Evolutionary conservation across 2,888 invertebrate species (phyloP).

Genomic region (Shargacucullia verbasci): DNA sequence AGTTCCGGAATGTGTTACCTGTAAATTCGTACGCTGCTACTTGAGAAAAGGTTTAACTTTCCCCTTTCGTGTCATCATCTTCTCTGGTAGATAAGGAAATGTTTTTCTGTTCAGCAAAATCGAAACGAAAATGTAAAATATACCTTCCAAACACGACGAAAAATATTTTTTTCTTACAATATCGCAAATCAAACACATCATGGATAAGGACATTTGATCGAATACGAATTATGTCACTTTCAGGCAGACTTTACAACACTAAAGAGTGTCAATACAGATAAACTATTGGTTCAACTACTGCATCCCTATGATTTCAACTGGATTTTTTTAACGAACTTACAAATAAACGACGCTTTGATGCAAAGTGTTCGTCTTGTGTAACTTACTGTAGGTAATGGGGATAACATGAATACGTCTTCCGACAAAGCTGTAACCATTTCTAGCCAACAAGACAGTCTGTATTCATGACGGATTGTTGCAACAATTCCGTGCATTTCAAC

Average conservation of each 20-base stretch:
- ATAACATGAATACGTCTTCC: slow-evolving; percentile 38
- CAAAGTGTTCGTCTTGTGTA: not conserved
- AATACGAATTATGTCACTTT: slow-evolving; percentile 2
- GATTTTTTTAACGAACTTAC: slow-evolving; percentile 26
- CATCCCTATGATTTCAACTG: slow-evolving; percentile 19
- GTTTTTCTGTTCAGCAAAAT: slow-evolving; percentile 9
- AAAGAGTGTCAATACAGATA: slow-evolving; percentile 25
- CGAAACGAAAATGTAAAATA: not conserved
- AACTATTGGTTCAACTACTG: not conserved
- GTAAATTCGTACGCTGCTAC: too few relatives aligned
- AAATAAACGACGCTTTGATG: slow-evolving; percentile 25
- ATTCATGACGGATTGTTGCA: slow-evolving; percentile 28
- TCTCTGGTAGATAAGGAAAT: slow-evolving; percentile 12
- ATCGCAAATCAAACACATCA: slow-evolving; percentile 33
- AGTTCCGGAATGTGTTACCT: too few relatives aligned
- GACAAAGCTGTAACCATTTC: slow-evolving; percentile 23
- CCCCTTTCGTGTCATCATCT: not conserved
- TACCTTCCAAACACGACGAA: slow-evolving; percentile 15
- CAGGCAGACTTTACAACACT: slow-evolving; percentile 14
- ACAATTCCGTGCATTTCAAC: slow-evolving; percentile 30
- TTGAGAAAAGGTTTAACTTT: too few relatives aligned
- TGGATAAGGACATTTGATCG: slow-evolving; percentile 15
- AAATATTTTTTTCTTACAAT: slow-evolving; percentile 24
- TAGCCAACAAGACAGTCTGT: slow-evolving; percentile 28
- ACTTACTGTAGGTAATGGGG: slow-evolving; percentile 12